Conservation (phyloP, 2,797 vertebrate genomes). For the Crypturellus tataupa region DNA sequence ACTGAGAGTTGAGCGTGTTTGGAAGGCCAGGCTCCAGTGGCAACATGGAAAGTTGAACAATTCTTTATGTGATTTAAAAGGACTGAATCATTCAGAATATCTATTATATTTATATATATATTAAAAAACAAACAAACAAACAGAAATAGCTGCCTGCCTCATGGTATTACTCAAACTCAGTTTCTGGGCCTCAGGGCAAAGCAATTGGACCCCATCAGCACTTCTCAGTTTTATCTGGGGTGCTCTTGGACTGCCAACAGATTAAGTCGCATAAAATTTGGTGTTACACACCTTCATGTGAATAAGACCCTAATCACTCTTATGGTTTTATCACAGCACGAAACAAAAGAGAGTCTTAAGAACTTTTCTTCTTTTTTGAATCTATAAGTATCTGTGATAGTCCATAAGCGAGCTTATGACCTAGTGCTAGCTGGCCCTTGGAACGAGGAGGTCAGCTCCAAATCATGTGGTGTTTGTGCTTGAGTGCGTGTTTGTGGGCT, state of each 20-base stretch:
- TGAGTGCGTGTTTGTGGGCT: fast-evolving
- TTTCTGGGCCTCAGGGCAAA: neutral
- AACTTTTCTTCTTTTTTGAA: neutral
- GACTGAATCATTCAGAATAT: neutral
- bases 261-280: slow-evolving; percentile 6
- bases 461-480: no score
- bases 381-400: neutral
- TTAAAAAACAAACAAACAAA: neutral
- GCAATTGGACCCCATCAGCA: neutral
- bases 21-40: neutral
- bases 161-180: neutral
- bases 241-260: neutral
- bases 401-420: neutral
- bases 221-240: neutral
- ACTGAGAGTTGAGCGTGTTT: fast-evolving
- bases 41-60: neutral
- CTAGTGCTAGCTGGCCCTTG: neutral
- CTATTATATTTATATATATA: neutral
- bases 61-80: neutral
- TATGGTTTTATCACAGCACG: neutral
- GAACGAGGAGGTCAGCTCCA: neutral
- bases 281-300: neutral
- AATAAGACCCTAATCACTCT: neutral
- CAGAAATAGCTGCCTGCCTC: neutral
- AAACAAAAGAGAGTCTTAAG: neutral